Percentiles rank a stretch among this genome's conserved stretches.
Conservation (phyloP, 2,888 invertebrate species). For the Entomobrya proxima region DNA sequence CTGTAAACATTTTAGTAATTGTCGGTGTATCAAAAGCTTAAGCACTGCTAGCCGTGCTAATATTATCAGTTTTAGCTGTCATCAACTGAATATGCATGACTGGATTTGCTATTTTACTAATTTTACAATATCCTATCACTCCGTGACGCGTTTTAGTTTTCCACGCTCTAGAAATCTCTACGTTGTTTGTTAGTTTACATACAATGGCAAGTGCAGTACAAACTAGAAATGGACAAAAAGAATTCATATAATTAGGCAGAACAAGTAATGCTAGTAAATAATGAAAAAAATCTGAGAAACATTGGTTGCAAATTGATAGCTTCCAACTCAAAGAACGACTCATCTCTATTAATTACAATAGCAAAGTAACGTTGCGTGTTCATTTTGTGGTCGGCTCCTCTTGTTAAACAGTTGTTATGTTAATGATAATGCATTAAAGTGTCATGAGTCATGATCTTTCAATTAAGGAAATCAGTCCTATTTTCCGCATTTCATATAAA, state of each 20-base stretch:
- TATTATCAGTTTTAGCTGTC: not conserved
- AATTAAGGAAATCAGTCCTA: slow-evolving; percentile 52
- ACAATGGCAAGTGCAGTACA: not conserved
- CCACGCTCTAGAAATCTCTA: slow-evolving; percentile 43
- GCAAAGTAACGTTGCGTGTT: too few species aligned
- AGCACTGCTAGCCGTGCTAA: not conserved
- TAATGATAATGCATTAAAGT: too few species aligned
- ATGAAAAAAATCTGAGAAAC: too few species aligned
- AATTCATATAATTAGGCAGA: too few species aligned
- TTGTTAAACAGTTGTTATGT: too few species aligned
- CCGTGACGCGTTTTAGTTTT: slow-evolving; percentile 26
- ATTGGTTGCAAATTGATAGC: too few species aligned
- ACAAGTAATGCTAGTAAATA: too few species aligned
- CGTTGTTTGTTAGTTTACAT: slow-evolving; percentile 4
- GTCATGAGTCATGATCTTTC: too few species aligned
- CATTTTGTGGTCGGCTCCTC: too few species aligned
- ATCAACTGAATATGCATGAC: not conserved
- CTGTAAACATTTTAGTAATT: not conserved
- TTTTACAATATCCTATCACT: not conserved
- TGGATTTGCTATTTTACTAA: not conserved
- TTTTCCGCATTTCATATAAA: slow-evolving; percentile 44
- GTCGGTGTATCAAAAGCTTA: not conserved
- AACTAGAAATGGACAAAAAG: too few species aligned
- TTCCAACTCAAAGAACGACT: too few species aligned
- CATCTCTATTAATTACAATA: too few species aligned